phyloP scores from a whole-genome alignment of 2,797 vertebrate species.

The Macropodus opercularis region DNA sequence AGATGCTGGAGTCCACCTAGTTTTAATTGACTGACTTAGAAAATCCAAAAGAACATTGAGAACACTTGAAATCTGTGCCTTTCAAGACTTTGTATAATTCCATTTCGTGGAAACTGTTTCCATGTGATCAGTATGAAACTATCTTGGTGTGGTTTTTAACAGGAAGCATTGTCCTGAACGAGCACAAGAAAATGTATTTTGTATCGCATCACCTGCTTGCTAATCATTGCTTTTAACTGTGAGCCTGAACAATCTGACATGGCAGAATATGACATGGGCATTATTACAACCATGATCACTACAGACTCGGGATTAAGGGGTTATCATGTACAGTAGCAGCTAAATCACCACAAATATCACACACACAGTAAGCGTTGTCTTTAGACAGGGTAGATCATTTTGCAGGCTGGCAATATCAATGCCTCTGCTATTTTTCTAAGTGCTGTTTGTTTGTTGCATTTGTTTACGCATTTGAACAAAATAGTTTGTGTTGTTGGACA shows the following conservation, averaged over 20 bases:
- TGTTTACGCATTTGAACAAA: too few species aligned
- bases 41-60: neutral
- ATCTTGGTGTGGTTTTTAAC: neutral
- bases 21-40: conserved; percentile 15
- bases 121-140: conserved; percentile 23
- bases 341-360: conserved; percentile 49
- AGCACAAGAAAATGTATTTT: neutral
- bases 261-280: neutral
- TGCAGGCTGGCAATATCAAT: too few species aligned
- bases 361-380: too few species aligned
- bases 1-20: conserved; percentile 1
- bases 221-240: conserved; percentile 7
- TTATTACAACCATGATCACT: conserved; percentile 19
- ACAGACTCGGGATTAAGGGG: conserved; percentile 18
- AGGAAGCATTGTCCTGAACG: conserved; percentile 4
- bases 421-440: too few species aligned
- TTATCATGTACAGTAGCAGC: conserved; percentile 12
- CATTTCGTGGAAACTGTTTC: conserved; percentile 31
- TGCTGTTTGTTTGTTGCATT: too few species aligned
- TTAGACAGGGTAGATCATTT: too few species aligned
- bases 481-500: too few species aligned
- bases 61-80: conserved; percentile 17
- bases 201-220: neutral
- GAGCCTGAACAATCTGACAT: neutral
- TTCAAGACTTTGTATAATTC: conserved; percentile 36